Evolutionary conservation across 2,888 invertebrate genomes (phyloP), one percentile per base, ranked within the genome.

Genomic region (Oscheius sp.): DNA sequence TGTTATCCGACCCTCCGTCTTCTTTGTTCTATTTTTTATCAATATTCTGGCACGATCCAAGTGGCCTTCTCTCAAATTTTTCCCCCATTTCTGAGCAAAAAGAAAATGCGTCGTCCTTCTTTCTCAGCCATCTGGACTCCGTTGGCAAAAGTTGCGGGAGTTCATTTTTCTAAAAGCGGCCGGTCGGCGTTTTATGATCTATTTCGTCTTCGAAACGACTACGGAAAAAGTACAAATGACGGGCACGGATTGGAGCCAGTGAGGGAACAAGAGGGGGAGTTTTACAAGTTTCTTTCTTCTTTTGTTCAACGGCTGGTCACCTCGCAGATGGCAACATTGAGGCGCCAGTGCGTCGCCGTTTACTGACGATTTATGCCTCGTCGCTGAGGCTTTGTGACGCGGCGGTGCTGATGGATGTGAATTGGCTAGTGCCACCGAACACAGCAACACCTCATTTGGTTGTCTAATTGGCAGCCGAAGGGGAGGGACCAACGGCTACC

Each of bases 191-290:
- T 66, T 66, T 66, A 66, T 66, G 49, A 64, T 64, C 64, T 64
- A 64, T 64, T 64, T 46, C 46, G 64, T 52, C n/a, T 27, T 27
- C 66, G 66, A 66, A 66, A 66, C 52, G 66, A 66, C 49, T 52
- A 49, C 52, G 29, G 66, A 25, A 66, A 66, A 66, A 66, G 49
- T 25, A 43, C 25, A 23, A 63, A 45, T 27, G 52, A 52, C 66
- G 46, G 49, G 55, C 61, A 61, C 61, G 12, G 61, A 61, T 61
- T 61, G 61, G 27, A 27, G 58, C 25, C 58, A 13, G 18, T 55
- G 13, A 43, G 45, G 45, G 45, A 12, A 13, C 9, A 12, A 43
- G 7, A 43, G 45, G 45, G 9, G 45, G 45, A 12, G 45, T 13
- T 43, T 7, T 12, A 43, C 13, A 13, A 43, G 13, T 7, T 43